These are phyloP conservation scores for Cephus spinipes DNA, from an alignment of 2,888 invertebrate genomes.

Conservation along the genomic window DNA sequence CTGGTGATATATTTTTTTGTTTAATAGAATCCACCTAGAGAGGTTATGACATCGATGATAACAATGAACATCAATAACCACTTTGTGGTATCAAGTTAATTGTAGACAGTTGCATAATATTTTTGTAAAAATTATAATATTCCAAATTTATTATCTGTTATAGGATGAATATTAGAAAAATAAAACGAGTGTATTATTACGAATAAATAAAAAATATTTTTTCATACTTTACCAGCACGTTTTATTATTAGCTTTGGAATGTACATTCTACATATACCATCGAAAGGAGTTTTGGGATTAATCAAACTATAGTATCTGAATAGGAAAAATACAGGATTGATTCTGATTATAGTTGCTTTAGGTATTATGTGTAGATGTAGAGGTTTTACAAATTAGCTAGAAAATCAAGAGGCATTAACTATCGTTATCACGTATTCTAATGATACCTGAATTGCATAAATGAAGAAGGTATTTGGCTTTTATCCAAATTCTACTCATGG, in stretches of 20 bases:
- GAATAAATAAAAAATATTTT: background rate
- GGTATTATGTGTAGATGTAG: background rate
- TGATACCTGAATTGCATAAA: background rate
- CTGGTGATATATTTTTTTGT: background rate
- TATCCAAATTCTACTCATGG: background rate
- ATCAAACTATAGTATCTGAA: background rate
- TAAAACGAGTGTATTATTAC: background rate
- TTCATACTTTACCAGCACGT: background rate
- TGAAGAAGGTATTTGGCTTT: background rate
- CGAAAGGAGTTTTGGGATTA: background rate
- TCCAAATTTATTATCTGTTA: background rate
- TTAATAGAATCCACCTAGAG: background rate
- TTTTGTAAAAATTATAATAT: background rate
- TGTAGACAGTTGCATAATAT: background rate
- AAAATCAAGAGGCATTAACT: background rate
- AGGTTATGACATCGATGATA: background rate
- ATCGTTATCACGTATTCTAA: constrained; percentile 1
- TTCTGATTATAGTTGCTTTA: background rate
- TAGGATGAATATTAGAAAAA: background rate
- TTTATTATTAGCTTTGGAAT: background rate
- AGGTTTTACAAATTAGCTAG: background rate
- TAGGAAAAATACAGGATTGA: background rate
- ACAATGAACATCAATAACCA: background rate
- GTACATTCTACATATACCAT: background rate
- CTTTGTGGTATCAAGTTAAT: background rate